Conservation (phyloP, 2,113 vertebrate species). For the Alethe diademata region DNA sequence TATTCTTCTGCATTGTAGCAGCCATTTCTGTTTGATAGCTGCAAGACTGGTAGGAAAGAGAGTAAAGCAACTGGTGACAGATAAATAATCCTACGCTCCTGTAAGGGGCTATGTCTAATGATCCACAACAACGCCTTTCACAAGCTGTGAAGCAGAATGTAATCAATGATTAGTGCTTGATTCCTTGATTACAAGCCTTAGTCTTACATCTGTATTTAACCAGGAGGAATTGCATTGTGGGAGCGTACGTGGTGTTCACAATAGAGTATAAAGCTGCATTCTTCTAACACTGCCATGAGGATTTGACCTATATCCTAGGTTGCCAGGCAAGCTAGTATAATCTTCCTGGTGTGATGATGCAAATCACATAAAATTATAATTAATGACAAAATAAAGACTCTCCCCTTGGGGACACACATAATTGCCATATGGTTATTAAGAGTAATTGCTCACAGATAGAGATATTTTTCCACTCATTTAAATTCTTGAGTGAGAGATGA, state of each 20-base stretch:
- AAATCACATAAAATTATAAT: slow-evolving; percentile 58
- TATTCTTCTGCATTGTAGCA: background rate
- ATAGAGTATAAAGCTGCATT: slow-evolving; percentile 7
- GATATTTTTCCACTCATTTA: background rate
- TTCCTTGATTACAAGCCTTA: slow-evolving; percentile 63
- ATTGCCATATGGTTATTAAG: slow-evolving; percentile 55
- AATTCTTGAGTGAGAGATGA: slow-evolving; percentile 34
- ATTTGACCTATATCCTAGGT: slow-evolving; percentile 43
- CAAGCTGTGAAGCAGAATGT: slow-evolving; percentile 60
- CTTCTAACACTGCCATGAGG: background rate
- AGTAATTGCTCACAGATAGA: slow-evolving; percentile 41
- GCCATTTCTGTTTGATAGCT: background rate
- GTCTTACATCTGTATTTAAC: slow-evolving; percentile 51
- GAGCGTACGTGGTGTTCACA: background rate
- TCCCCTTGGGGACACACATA: slow-evolving; percentile 22
- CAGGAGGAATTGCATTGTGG: slow-evolving; percentile 36
- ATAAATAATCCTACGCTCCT: slow-evolving; percentile 62
- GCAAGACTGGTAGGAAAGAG: background rate
- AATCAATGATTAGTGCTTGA: slow-evolving; percentile 51
- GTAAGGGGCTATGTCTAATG: slow-evolving; percentile 46
- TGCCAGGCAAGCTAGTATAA: slow-evolving; percentile 33
- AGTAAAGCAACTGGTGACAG: slow-evolving; percentile 37
- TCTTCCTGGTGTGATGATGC: slow-evolving; percentile 21
- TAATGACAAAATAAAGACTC: slow-evolving; percentile 57
- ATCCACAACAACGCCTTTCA: slow-evolving; percentile 57